phyloP scores from a whole-genome alignment of 2,888 invertebrate species.

The Nebria brevicollis region DNA sequence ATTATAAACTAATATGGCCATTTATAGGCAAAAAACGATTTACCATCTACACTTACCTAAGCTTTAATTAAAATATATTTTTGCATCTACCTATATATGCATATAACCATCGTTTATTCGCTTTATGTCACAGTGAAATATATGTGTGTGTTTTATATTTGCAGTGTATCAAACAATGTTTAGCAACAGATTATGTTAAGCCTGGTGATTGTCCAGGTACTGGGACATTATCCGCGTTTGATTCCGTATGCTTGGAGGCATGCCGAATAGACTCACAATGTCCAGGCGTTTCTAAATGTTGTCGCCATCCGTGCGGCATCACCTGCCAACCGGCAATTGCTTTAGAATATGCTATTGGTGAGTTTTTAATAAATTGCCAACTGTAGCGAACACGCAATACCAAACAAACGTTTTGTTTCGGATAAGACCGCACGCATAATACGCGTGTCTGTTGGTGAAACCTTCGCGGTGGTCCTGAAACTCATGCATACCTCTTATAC shows the following conservation, averaged over 20 bases:
- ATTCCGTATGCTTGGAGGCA: conserved; percentile 70
- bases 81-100: too few species aligned
- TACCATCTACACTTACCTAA: too few species aligned
- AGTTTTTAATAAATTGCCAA: conserved; percentile 49
- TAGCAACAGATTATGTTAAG: conserved; percentile 64
- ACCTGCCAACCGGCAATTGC: conserved; percentile 74
- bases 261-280: conserved; percentile 76
- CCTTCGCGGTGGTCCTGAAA: conserved; percentile 36
- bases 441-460: conserved; percentile 32
- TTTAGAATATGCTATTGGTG: conserved; percentile 69
- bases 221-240: conserved; percentile 65
- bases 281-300: conserved; percentile 75
- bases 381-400: too few species aligned
- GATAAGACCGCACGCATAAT: background rate
- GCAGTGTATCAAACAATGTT: conserved; percentile 71
- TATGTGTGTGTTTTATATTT: conserved; percentile 49
- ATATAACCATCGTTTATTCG: too few species aligned
- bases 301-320: conserved; percentile 74
- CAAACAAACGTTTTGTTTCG: too few species aligned
- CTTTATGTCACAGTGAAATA: too few species aligned
- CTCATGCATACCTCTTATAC: background rate
- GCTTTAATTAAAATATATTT: too few species aligned
- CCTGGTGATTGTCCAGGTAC: conserved; percentile 63
- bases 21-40: too few species aligned
- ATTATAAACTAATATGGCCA: too few species aligned